Conservation (phyloP, 2,797 vertebrate genomes). For the Staurois parvus region DNA sequence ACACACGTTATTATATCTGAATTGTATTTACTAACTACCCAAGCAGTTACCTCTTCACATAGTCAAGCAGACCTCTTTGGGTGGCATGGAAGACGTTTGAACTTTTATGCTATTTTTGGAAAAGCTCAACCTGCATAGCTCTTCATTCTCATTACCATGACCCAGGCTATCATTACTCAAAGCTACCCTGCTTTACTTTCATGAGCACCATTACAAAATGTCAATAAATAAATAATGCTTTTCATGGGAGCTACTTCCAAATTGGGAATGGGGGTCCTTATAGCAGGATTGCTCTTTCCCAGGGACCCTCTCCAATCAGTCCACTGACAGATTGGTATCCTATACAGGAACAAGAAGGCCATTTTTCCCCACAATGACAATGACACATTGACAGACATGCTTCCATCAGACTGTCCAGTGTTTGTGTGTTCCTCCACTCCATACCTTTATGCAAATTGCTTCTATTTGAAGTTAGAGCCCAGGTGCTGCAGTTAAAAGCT, state of each 20-base stretch:
- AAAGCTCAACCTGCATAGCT: constrained; percentile 53
- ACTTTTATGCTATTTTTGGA: constrained; percentile 47
- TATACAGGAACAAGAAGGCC: constrained; percentile 61
- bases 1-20: background rate
- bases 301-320: constrained; percentile 46
- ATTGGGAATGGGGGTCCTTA: constrained; percentile 47
- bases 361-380: constrained; percentile 58
- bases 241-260: constrained; percentile 41
- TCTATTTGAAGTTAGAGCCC: constrained; percentile 35
- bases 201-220: constrained; percentile 54
- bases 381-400: constrained; percentile 63
- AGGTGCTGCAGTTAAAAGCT: constrained; percentile 68
- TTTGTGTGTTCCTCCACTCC: constrained; percentile 53
- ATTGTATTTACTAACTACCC: background rate
- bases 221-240: constrained; percentile 62
- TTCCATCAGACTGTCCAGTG: constrained; percentile 56
- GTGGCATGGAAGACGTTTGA: constrained; percentile 31
- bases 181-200: constrained; percentile 46
- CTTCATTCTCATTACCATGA: constrained; percentile 60
- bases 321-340: constrained; percentile 61
- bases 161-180: constrained; percentile 55
- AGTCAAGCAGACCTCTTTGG: constrained; percentile 41
- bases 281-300: constrained; percentile 47
- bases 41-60: background rate
- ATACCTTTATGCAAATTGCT: constrained; percentile 9